Evolutionary conservation across 2,113 vertebrate species (phyloP).

Genomic region (Suncus etruscus): DNA sequence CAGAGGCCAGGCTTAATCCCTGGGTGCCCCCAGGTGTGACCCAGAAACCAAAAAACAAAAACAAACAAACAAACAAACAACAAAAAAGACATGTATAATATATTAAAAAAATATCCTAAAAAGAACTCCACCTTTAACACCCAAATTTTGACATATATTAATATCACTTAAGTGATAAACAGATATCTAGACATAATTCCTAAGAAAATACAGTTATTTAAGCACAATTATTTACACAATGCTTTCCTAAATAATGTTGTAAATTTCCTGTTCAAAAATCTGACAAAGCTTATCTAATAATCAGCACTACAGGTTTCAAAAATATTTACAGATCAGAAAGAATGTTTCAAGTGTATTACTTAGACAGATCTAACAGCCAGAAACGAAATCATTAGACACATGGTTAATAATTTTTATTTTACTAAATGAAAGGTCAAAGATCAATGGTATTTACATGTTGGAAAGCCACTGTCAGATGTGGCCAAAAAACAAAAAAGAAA

Average conservation of each 20-base stretch:
- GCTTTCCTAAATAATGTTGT: constrained; percentile 80
- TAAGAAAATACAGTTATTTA: no score
- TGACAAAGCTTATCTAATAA: constrained; percentile 79
- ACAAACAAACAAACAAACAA: no score
- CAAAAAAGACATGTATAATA: constrained; percentile 56
- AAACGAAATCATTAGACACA: constrained; percentile 78
- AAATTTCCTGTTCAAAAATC: constrained; percentile 75
- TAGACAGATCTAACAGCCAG: constrained; percentile 77
- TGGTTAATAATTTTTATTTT: constrained; percentile 83
- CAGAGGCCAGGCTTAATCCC: no score
- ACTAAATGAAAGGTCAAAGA: constrained; percentile 80
- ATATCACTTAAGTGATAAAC: no score
- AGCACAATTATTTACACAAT: background rate
- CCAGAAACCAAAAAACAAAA: no score
- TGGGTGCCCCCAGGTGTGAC: no score
- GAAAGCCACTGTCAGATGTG: no score
- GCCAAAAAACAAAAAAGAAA: no score
- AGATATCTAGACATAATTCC: no score
- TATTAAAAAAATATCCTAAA: constrained; percentile 15
- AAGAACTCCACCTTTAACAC: constrained; percentile 78
- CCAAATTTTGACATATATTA: constrained; percentile 82
- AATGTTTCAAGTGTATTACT: constrained; percentile 72
- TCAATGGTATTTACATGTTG: constrained; percentile 80
- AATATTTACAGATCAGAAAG: constrained; percentile 74
- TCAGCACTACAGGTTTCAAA: constrained; percentile 75